phyloP scores from a whole-genome alignment of 1,140 invertebrate genomes.

The Chlorops oryzae region DNA sequence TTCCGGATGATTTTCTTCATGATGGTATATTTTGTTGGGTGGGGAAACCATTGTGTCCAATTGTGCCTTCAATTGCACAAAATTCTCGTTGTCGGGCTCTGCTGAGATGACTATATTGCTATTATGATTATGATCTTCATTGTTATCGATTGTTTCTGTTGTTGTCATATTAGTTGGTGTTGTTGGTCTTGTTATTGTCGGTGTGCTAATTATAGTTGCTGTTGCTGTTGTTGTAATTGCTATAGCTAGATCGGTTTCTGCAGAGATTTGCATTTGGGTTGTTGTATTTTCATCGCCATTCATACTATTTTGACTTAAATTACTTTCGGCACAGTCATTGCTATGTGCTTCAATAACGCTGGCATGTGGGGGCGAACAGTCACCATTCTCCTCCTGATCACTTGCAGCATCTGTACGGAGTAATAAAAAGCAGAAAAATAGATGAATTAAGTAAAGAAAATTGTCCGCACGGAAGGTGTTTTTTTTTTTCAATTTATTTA shows the following conservation, averaged over 20 bases:
- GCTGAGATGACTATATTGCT: slow-evolving; percentile 9
- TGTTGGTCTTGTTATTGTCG: not conserved
- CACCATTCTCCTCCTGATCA: slow-evolving; percentile 44
- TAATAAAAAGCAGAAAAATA: too few species aligned
- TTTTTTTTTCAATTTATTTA: too few species aligned
- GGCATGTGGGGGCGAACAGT: slow-evolving; percentile 9
- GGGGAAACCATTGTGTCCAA: too few species aligned
- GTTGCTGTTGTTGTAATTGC: slow-evolving; percentile 7
- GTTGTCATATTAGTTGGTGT: not conserved
- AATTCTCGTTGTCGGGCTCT: slow-evolving; percentile 48
- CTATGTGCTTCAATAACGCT: not conserved
- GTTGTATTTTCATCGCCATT: too few species aligned
- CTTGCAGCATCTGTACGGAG: slow-evolving; percentile 29
- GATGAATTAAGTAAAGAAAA: too few species aligned
- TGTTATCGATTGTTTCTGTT: not conserved
- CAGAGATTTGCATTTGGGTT: too few species aligned
- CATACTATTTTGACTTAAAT: too few species aligned
- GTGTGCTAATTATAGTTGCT: not conserved
- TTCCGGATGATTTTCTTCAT: slow-evolving; percentile 57
- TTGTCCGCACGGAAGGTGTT: too few species aligned
- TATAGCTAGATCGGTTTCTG: slow-evolving; percentile 18
- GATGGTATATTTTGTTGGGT: too few species aligned
- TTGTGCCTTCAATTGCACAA: slow-evolving; percentile 52
- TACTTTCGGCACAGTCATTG: too few species aligned
- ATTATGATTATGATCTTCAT: slow-evolving; percentile 15